Base-by-base conservation (phyloP, 2,113 vertebrate genomes). In the Odocoileus hemionus region DNA sequence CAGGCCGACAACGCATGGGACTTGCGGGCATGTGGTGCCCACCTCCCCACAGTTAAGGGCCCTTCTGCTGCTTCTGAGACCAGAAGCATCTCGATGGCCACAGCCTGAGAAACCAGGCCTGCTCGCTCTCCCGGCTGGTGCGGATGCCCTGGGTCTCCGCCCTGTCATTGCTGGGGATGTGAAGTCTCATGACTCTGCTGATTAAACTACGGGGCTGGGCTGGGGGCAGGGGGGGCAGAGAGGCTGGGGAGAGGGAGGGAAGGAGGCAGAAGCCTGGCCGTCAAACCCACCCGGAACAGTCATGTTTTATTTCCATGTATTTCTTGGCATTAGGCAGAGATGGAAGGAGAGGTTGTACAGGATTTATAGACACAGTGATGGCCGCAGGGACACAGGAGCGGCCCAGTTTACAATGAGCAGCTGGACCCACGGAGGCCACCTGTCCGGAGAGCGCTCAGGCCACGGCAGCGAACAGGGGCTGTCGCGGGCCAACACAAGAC, bases 271-370 rank as follows among this genome's bases (percentile, higher is more conserved):
- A 33, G 70, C 1, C 19, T 9, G 57, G 19, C 30, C 0, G n/a
- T 39, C 84, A 16, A 16, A 45, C 36, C 91, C 67, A 98, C 98
- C 98, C 95, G 97, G 98, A 98, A 98, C 97, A 97, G 95, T 97
- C 98, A 89, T 94, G 96, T 97, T 98, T 98, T 98, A 98, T 98
- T 98, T 98, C 98, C 98, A 98, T 80, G 55, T 94, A 97, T 96
- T 96, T 98, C 98, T 97, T 98, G 98, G 98, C 98, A 97, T 96
- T 88, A 97, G 98, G 98, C 97, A 98, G 98, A 98, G 97, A 97
- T 91, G 95, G 98, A 97, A 97, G 97, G 98, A 98, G 96, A 98
- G 97, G 98, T 98, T 98, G 98, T 91, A 98, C 95, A 94, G 98
- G 98, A 97, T 96, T n/a, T 97, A 96, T 93, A 97, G 98, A 98